Evolutionary conservation across 2,797 vertebrate species (phyloP).

Genomic region (Cossypha polioptera): DNA sequence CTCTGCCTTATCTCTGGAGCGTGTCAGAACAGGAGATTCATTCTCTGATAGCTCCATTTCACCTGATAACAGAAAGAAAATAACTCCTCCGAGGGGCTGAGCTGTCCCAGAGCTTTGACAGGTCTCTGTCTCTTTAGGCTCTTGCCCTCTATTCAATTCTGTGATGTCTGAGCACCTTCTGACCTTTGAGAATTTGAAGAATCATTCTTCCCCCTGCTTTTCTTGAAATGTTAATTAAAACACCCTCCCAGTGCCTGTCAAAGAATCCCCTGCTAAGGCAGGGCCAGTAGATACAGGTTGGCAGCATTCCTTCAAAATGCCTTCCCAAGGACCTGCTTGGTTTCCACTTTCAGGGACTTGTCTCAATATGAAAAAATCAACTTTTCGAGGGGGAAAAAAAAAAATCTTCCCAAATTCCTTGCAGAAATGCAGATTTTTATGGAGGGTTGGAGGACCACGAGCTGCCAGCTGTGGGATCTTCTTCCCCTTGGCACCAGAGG

Average conservation of each 20-base stretch:
- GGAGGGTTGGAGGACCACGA: fast-evolving
- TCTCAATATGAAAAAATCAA: not conserved
- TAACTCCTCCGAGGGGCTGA: constrained; percentile 10
- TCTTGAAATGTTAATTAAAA: constrained; percentile 47
- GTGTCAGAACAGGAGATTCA: constrained; percentile 11
- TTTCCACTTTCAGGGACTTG: not conserved
- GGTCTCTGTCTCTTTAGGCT: constrained; percentile 23
- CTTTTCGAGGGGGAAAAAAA: not conserved
- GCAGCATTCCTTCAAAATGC: constrained; percentile 49
- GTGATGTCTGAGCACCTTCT: constrained; percentile 20
- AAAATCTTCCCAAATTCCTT: not conserved
- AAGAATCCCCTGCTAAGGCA: not conserved
- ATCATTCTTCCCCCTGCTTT: not conserved
- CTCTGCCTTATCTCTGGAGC: not conserved
- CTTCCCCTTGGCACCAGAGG: not conserved
- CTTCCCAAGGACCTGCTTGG: not conserved
- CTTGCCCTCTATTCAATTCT: not conserved
- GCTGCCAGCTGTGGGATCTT: not conserved
- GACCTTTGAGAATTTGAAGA: constrained; percentile 16
- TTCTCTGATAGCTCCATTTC: not conserved
- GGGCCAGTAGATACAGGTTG: constrained; percentile 54
- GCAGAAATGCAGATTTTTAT: not conserved
- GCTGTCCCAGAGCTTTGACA: constrained; percentile 20
- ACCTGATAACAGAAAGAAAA: not conserved
- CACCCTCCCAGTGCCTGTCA: not conserved